phyloP scores from a whole-genome alignment of 1,140 invertebrate species.

The Anoplolepis gracilipes region DNA sequence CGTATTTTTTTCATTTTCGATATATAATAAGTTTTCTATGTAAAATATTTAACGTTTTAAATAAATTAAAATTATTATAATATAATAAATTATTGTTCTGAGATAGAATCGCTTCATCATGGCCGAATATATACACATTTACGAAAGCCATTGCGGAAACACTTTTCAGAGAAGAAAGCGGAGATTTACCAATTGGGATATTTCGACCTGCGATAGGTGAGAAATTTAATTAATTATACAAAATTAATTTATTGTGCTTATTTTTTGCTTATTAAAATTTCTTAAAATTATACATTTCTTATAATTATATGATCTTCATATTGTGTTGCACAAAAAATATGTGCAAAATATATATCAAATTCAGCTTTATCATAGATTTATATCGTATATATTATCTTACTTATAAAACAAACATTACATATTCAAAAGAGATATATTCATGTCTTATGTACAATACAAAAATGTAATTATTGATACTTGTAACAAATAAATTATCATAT shows the following conservation, averaged over 20 bases:
- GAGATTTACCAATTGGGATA: conserved; percentile 89
- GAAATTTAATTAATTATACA: conserved; percentile 31
- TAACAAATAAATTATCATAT: no score
- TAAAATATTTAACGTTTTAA: neutral
- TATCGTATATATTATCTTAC: no score
- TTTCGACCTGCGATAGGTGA: conserved; percentile 89
- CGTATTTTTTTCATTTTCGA: conserved; percentile 57
- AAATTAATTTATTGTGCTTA: neutral
- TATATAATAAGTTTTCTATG: neutral
- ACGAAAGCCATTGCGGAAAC: conserved; percentile 91
- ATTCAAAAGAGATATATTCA: no score
- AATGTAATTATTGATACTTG: no score
- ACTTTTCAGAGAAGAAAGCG: conserved; percentile 86
- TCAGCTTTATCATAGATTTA: no score
- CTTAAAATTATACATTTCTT: no score
- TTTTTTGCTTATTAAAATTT: conserved; percentile 83
- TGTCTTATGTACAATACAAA: no score
- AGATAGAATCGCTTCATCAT: conserved; percentile 87
- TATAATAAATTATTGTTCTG: conserved; percentile 61
- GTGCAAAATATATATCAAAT: neutral
- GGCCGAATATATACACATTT: conserved; percentile 92
- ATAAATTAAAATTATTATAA: neutral
- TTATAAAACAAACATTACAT: no score
- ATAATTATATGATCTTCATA: no score
- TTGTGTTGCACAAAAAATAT: conserved; percentile 76